These are phyloP conservation scores for Lipophrys pholis DNA, from an alignment of 2,113 vertebrate species.

Conservation along the genomic window DNA sequence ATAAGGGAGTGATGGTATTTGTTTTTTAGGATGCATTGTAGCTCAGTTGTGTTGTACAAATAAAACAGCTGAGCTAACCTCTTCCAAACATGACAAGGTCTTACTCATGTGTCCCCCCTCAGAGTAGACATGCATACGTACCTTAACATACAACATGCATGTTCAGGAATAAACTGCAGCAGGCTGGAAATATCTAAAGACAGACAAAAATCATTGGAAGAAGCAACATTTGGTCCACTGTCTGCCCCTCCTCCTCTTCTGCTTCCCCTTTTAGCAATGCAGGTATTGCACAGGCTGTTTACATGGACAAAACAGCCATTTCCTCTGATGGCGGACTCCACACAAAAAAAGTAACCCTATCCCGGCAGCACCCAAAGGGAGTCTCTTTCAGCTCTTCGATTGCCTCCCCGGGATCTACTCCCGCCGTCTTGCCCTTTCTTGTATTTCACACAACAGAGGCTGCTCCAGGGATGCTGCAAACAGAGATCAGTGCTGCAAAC, in stretches of 20 bases:
- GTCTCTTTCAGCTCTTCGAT: conserved; percentile 45
- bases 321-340: conserved; percentile 52
- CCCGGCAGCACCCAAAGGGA: conserved; percentile 29
- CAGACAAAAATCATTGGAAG: conserved; percentile 62
- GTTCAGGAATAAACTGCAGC: conserved; percentile 55
- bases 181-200: conserved; percentile 53
- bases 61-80: conserved; percentile 60
- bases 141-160: conserved; percentile 70
- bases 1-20: conserved; percentile 15
- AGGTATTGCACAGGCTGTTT: conserved; percentile 73
- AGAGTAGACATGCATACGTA: conserved; percentile 72
- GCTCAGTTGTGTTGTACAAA: conserved; percentile 44
- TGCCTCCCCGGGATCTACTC: conserved; percentile 45
- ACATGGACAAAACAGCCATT: conserved; percentile 69
- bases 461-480: conserved; percentile 81
- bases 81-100: conserved; percentile 62
- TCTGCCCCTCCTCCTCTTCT: conserved; percentile 53
- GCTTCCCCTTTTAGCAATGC: conserved; percentile 70
- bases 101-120: conserved; percentile 40
- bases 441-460: conserved; percentile 75
- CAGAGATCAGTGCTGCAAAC: conserved; percentile 66
- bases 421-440: conserved; percentile 71
- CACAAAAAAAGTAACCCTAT: conserved; percentile 42
- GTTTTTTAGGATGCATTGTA: conserved; percentile 49
- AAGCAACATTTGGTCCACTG: conserved; percentile 67